Conservation (phyloP, 2,888 invertebrate species). For the Lepidonotus clava region DNA sequence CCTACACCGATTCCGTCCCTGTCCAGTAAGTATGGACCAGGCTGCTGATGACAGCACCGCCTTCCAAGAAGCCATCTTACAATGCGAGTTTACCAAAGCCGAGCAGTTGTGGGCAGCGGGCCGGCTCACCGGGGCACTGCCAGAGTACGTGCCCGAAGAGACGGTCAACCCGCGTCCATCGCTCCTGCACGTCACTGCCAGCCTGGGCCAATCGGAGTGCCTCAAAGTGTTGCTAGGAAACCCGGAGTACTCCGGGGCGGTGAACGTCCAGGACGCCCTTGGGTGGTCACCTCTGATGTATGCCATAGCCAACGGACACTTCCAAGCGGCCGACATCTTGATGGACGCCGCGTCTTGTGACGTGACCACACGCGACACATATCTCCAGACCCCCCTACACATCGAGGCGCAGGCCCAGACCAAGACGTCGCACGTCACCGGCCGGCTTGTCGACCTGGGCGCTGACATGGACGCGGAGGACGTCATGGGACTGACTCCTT, state of each 20-base stretch:
- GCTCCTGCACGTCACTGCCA: conserved; percentile 30
- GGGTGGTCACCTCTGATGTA: conserved; percentile 58
- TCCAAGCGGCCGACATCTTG: neutral
- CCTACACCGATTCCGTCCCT: neutral
- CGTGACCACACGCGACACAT: conserved; percentile 40
- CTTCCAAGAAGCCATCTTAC: conserved; percentile 30
- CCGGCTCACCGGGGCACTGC: neutral
- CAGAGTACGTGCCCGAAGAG: neutral
- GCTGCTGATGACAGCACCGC: neutral
- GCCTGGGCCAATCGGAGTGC: conserved; percentile 12
- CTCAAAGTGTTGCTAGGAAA: neutral
- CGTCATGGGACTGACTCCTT: conserved; percentile 56
- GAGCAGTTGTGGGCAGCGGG: conserved; percentile 27
- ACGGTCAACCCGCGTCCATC: neutral
- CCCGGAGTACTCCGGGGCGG: neutral
- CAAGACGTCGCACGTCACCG: neutral
- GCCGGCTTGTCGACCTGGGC: conserved; percentile 45
- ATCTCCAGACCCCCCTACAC: conserved; percentile 56
- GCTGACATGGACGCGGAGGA: conserved; percentile 56
- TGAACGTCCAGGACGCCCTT: conserved; percentile 14
- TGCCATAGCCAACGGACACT: conserved; percentile 55
- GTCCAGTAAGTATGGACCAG: neutral
- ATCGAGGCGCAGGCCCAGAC: conserved; percentile 56
- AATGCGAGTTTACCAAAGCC: neutral
- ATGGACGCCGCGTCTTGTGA: conserved; percentile 39